Base-by-base conservation (phyloP, 2,888 invertebrate species). In the Ophion ventricosus region DNA sequence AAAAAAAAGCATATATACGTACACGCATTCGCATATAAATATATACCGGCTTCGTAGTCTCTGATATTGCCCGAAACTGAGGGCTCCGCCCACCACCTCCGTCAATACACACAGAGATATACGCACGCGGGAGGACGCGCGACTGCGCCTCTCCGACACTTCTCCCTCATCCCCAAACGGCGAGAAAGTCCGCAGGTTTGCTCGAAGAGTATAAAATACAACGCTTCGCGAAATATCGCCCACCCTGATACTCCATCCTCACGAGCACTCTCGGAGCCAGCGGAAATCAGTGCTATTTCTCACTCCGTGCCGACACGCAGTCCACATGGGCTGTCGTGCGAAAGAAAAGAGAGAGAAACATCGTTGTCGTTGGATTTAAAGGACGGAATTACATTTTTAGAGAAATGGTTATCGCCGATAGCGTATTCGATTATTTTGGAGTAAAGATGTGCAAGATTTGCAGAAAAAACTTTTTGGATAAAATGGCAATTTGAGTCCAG, bases 1-100 rank as follows among this genome's bases (percentile, higher is more conserved):
- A 85, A 87, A 88, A 85, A 63, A 25, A 85, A 63, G n/a, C 17
- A 40, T 72, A 23, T n/a, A 43, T 29, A 26, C 43, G n/a, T 54
- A 26, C 43, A 64, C 26, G 20, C 26, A n/a, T 54, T 20, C 43
- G 63, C 29, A 63, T 63, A 63, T 54, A 49, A 7, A 35, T 26
- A 29, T 54, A 26, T 20, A 11, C 29, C 20, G 26, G 61, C 59
- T n/a, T 54, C 54, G 17, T 20, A 49, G 64, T 49, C 57, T n/a
- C n/a, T n/a, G n/a, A n/a, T 69, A 70, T 70, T 70, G 69, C 61
- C 59, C 61, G 59, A 78, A 70, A 69, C 54, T 23, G 56, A 17
- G 43, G 78, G 26, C 61, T 78, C 69, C 67, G 74, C 74, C 74
- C 74, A 63, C 74, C 74, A 63, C 64, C 29, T 54, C 10, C 57